phyloP scores from a whole-genome alignment of 2,113 vertebrate genomes.

The Ophthalmolycus amberensis region DNA sequence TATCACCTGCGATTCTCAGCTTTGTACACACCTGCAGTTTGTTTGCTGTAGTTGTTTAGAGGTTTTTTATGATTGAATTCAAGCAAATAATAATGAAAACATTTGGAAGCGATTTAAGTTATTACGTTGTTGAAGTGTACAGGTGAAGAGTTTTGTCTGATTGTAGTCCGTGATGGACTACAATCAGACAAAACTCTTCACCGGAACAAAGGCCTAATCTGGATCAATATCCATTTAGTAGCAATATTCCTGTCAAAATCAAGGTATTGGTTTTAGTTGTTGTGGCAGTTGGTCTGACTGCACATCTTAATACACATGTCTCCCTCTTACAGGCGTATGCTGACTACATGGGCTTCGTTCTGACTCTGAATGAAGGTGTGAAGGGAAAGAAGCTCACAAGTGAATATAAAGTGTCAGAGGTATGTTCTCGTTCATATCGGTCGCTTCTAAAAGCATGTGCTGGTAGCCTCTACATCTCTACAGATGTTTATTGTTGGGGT shows the following conservation, averaged over 20 bases:
- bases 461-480: too few relatives aligned
- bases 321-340: slow-evolving; percentile 87
- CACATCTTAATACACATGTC: background rate
- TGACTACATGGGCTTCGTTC: slow-evolving; percentile 96
- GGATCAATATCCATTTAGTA: background rate
- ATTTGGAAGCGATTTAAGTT: background rate
- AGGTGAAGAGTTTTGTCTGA: background rate
- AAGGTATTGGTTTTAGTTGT: background rate
- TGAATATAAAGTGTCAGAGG: slow-evolving; percentile 93
- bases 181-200: too few relatives aligned
- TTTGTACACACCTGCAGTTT: background rate
- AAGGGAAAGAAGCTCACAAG: slow-evolving; percentile 93
- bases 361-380: slow-evolving; percentile 93
- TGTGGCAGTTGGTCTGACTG: background rate
- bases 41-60: background rate
- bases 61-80: background rate
- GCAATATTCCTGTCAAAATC: background rate
- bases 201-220: background rate
- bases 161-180: too few relatives aligned
- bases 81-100: background rate
- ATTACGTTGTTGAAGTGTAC: background rate
- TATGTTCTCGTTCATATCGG: slow-evolving; percentile 58
- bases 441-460: background rate
- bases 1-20: background rate
- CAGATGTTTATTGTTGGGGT: too few relatives aligned